Conservation (phyloP, 2,113 vertebrate genomes). For the Corythaixoides concolor region DNA sequence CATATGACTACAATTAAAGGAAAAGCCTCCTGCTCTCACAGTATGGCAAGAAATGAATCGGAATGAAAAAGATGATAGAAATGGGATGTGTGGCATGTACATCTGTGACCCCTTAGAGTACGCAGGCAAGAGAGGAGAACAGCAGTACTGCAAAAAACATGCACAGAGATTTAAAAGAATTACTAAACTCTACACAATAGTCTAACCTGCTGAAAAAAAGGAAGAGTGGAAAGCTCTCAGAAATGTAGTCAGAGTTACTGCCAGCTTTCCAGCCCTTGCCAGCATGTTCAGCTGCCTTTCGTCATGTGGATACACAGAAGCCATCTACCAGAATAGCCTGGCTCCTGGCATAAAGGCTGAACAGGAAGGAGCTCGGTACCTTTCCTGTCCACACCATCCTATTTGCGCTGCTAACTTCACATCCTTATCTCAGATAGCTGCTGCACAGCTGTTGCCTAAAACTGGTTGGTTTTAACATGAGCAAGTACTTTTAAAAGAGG, state of each 20-base stretch:
- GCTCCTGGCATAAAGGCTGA: neutral
- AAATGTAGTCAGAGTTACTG: neutral
- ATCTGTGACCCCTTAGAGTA: neutral
- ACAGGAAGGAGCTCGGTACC: slow-evolving; percentile 43
- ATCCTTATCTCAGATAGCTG: slow-evolving; percentile 17
- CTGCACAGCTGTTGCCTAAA: slow-evolving; percentile 36
- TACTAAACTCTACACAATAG: neutral
- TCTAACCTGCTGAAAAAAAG: slow-evolving; percentile 11
- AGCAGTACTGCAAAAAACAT: neutral
- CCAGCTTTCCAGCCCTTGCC: neutral
- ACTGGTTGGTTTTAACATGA: neutral
- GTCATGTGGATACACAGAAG: slow-evolving; percentile 24
- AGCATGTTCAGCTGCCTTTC: slow-evolving; percentile 15
- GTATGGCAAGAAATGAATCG: neutral
- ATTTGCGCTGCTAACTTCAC: neutral
- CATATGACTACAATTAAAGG: neutral
- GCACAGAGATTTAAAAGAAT: neutral
- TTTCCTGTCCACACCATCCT: neutral
- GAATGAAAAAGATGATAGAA: neutral
- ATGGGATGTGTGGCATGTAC: neutral
- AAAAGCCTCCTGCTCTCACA: neutral
- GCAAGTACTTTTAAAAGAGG: neutral
- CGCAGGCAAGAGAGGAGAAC: neutral
- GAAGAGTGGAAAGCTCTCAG: neutral
- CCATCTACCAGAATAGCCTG: slow-evolving; percentile 13